phyloP scores from a whole-genome alignment of 1,140 invertebrate species.

The Aphis craccivora region DNA sequence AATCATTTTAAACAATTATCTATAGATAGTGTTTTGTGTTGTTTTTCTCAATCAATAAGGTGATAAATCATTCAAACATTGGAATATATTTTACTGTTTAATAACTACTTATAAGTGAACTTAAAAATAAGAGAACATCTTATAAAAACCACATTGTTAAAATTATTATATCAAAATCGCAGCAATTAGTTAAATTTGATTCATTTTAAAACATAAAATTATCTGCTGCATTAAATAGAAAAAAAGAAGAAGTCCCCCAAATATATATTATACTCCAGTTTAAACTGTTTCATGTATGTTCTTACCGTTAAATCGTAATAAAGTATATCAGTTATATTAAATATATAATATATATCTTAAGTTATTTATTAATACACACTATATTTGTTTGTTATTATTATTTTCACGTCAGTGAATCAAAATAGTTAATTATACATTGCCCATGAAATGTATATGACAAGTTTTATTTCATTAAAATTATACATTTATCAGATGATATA shows the following conservation, averaged over 20 bases:
- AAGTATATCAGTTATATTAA: background rate
- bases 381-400: too few species aligned
- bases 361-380: background rate
- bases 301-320: background rate
- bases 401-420: background rate
- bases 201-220: background rate
- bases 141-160: background rate
- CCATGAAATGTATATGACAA: background rate
- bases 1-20: background rate
- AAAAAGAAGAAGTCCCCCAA: background rate
- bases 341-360: background rate
- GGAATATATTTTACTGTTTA: background rate
- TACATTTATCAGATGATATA: background rate
- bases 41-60: background rate
- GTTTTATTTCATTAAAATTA: slow-evolving; percentile 1
- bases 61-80: background rate
- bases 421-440: background rate
- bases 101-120: background rate
- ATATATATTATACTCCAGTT: background rate
- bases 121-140: background rate
- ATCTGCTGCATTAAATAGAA: background rate
- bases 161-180: background rate
- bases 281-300: background rate
- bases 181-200: background rate
- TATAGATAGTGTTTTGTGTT: background rate